These are phyloP conservation scores for Lasius fuliginosus DNA, from an alignment of 2,888 invertebrate genomes.

Conservation along the genomic window DNA sequence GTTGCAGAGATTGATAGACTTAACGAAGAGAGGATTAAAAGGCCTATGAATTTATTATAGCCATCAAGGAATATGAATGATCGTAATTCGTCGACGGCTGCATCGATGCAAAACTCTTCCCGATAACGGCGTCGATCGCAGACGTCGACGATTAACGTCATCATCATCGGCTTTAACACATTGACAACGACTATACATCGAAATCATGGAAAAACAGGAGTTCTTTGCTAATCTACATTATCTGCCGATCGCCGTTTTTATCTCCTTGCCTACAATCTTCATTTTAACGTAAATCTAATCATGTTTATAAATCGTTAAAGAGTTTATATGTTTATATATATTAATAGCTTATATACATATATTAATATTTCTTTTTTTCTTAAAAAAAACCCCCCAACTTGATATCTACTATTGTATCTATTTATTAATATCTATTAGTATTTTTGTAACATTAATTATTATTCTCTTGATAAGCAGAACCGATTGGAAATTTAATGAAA, in stretches of 20 bases:
- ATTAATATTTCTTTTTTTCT: not conserved
- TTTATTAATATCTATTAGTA: not conserved
- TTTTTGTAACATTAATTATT: not conserved
- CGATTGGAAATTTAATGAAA: not conserved
- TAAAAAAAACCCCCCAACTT: not conserved
- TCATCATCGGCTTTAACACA: constrained; percentile 60
- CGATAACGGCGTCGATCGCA: constrained; percentile 63
- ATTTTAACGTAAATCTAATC: constrained; percentile 78
- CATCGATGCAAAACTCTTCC: constrained; percentile 59
- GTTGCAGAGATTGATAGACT: constrained; percentile 42
- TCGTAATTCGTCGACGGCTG: constrained; percentile 66
- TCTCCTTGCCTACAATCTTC: constrained; percentile 77
- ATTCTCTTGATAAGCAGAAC: not conserved
- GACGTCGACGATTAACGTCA: constrained; percentile 64
- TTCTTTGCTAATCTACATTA: constrained; percentile 78
- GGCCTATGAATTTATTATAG: constrained; percentile 23
- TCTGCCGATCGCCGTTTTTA: constrained; percentile 78
- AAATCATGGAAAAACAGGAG: constrained; percentile 78
- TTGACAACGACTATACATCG: constrained; percentile 44
- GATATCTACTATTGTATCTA: not conserved
- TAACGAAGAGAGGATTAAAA: constrained; percentile 44
- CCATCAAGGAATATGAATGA: constrained; percentile 64
- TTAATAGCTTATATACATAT: too few relatives aligned
- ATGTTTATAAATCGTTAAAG: not conserved
- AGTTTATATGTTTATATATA: not conserved